phyloP scores from a whole-genome alignment of 2,888 invertebrate species.

The Thyatira batis region DNA sequence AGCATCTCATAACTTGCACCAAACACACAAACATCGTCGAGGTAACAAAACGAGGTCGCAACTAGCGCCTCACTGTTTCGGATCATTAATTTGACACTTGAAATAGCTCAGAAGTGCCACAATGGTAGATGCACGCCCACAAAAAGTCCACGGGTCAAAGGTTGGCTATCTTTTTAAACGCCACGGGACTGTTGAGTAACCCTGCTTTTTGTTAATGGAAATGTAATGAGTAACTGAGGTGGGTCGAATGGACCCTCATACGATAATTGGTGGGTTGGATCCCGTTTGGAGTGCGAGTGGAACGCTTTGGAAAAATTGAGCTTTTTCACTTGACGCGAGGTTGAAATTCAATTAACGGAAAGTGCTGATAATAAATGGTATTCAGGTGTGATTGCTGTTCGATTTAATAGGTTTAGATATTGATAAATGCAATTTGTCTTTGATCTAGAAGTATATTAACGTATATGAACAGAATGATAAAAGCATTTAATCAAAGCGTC shows the following conservation, averaged over 20 bases:
- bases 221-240: constrained; percentile 59
- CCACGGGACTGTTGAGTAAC: constrained; percentile 51
- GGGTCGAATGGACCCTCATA: constrained; percentile 28
- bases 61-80: constrained; percentile 62
- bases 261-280: constrained; percentile 30
- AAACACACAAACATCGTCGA: constrained; percentile 27
- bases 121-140: constrained; percentile 66
- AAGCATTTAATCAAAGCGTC: no score
- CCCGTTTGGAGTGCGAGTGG: constrained; percentile 13
- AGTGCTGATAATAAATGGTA: background rate
- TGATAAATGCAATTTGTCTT: background rate
- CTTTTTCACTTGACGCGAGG: constrained; percentile 5
- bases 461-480: no score
- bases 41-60: constrained; percentile 47
- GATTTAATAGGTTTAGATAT: background rate
- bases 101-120: constrained; percentile 66
- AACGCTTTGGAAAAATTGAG: constrained; percentile 26
- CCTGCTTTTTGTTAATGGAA: constrained; percentile 68
- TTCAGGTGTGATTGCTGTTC: background rate
- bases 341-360: constrained; percentile 2
- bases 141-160: constrained; percentile 68
- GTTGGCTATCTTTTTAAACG: constrained; percentile 63
- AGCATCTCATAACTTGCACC: constrained; percentile 28
- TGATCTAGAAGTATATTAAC: background rate
- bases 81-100: constrained; percentile 79